Evolutionary conservation across 2,888 invertebrate species (phyloP).

Genomic region (Andrena flavipes): DNA sequence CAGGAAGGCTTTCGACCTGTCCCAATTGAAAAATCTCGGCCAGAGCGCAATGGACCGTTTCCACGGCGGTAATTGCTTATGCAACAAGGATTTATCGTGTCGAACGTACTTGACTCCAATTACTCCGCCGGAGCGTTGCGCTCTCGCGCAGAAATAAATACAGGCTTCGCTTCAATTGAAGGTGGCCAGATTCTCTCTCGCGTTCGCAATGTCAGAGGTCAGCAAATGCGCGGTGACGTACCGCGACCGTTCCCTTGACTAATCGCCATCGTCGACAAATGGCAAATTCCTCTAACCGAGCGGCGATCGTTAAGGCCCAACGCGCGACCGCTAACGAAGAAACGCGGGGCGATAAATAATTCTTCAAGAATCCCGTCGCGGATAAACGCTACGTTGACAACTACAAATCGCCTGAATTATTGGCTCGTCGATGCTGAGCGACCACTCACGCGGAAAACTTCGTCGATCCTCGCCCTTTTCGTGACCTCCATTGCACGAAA

Average conservation of each 20-base stretch:
- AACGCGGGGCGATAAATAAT: constrained; percentile 34
- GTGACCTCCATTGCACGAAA: too few relatives aligned
- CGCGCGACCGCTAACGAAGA: constrained; percentile 6
- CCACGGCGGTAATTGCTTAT: constrained; percentile 53
- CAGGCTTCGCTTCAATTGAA: constrained; percentile 62
- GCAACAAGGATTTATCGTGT: constrained; percentile 70
- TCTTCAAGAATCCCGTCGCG: neutral
- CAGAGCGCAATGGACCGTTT: constrained; percentile 35
- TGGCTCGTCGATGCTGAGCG: neutral
- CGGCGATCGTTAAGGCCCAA: constrained; percentile 10
- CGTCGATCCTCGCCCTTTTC: too few relatives aligned
- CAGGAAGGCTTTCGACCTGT: constrained; percentile 27
- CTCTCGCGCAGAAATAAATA: constrained; percentile 56
- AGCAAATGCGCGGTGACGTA: constrained; percentile 33
- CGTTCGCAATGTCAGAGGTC: constrained; percentile 48
- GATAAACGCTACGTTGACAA: constrained; percentile 18
- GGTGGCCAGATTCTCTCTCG: constrained; percentile 53
- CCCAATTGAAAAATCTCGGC: constrained; percentile 49
- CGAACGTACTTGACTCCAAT: constrained; percentile 69
- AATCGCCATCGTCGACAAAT: constrained; percentile 11
- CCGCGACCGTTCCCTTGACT: neutral
- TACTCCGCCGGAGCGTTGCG: constrained; percentile 43
- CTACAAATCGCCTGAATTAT: constrained; percentile 39
- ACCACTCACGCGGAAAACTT: neutral
- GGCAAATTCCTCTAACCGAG: constrained; percentile 14